These are phyloP conservation scores for Microtus oregoni DNA, from an alignment of 2,113 vertebrate species.

Conservation along the genomic window DNA sequence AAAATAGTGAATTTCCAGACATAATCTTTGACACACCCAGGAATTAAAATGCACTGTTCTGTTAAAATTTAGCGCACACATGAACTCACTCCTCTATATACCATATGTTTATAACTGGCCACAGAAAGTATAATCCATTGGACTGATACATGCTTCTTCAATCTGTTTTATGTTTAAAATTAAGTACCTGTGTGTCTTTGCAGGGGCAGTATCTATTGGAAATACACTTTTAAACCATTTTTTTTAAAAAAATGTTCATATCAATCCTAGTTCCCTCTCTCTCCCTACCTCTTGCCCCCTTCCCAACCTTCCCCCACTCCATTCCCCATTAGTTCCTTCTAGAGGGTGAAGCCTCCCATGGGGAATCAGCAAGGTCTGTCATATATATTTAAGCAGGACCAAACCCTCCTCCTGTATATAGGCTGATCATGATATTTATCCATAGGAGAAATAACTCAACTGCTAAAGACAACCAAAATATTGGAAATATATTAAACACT, in stretches of 20 bases:
- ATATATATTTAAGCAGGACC: too few species aligned
- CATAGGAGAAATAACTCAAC: too few species aligned
- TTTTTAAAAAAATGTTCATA: too few species aligned
- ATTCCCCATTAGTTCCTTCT: too few species aligned
- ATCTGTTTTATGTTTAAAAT: neutral
- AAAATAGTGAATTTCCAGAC: neutral
- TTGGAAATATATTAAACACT: neutral
- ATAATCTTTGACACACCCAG: neutral
- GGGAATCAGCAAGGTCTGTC: too few species aligned
- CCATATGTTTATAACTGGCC: neutral
- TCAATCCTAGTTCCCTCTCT: too few species aligned
- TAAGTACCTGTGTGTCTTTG: neutral
- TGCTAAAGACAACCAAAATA: too few species aligned
- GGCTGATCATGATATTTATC: too few species aligned
- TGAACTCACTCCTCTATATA: neutral
- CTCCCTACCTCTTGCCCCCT: too few species aligned
- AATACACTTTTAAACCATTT: neutral
- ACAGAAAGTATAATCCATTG: neutral
- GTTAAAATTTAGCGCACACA: neutral
- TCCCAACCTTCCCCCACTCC: too few species aligned
- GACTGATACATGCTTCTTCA: neutral
- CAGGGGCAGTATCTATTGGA: neutral
- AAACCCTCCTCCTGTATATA: too few species aligned
- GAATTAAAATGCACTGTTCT: neutral
- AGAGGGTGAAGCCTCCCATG: too few species aligned